phyloP scores from a whole-genome alignment of 1,140 invertebrate genomes.

The Nymphalis io region DNA sequence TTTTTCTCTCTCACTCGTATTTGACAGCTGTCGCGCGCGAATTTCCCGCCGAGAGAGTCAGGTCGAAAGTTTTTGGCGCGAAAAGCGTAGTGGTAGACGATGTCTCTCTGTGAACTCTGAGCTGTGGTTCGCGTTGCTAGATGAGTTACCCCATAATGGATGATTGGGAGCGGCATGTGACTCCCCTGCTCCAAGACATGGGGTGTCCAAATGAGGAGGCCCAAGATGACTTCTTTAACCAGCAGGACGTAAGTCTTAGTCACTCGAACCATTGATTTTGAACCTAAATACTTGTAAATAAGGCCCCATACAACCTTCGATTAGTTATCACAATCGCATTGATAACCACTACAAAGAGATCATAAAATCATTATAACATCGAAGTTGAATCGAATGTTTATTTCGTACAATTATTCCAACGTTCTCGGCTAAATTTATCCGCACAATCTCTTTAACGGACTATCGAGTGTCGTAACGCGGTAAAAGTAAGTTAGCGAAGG shows the following conservation, averaged over 20 bases:
- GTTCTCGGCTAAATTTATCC: slow-evolving; percentile 23
- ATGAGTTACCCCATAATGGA: slow-evolving; percentile 73
- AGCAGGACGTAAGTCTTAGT: slow-evolving; percentile 76
- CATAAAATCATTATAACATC: not conserved
- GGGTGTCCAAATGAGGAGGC: slow-evolving; percentile 76
- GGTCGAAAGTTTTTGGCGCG: slow-evolving; percentile 72
- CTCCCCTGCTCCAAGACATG: slow-evolving; percentile 79
- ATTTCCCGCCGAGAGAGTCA: slow-evolving; percentile 36
- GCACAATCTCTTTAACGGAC: slow-evolving; percentile 21
- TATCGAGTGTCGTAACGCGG: slow-evolving; percentile 23
- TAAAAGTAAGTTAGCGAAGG: slow-evolving; percentile 22
- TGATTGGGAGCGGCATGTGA: slow-evolving; percentile 81
- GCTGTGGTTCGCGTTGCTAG: slow-evolving; percentile 58
- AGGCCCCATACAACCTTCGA: not conserved
- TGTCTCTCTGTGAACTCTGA: slow-evolving; percentile 65
- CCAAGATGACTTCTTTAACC: slow-evolving; percentile 80
- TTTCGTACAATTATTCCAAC: slow-evolving; percentile 4
- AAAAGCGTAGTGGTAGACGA: slow-evolving; percentile 60
- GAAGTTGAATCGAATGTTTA: not conserved
- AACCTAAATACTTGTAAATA: slow-evolving; percentile 1
- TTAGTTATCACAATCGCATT: not conserved
- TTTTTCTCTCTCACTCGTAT: slow-evolving; percentile 67
- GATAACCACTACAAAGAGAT: not conserved
- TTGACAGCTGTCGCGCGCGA: slow-evolving; percentile 51
- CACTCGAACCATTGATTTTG: slow-evolving; percentile 15